A percentile compares a stretch with the other conserved stretches of the same genome.
These are phyloP conservation scores for Amiota communis DNA, from an alignment of 2,888 invertebrate genomes.

Conservation along the genomic window DNA sequence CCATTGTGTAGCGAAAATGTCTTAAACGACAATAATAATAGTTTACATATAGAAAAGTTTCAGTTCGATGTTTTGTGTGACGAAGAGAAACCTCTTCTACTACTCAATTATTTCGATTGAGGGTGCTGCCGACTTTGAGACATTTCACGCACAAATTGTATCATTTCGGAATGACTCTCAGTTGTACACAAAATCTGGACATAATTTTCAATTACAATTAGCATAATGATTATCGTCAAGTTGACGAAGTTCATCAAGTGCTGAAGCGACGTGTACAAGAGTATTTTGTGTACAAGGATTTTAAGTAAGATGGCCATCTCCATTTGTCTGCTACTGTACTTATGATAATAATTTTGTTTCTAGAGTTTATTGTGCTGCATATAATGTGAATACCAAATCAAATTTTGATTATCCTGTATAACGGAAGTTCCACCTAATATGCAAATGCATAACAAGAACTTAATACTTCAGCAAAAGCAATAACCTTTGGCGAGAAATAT, in stretches of 20 bases:
- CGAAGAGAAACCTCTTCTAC: conserved; percentile 66
- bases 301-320: conserved; percentile 58
- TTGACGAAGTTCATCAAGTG: conserved; percentile 72
- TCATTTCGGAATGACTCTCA: conserved; percentile 59
- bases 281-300: conserved; percentile 70
- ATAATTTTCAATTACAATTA: conserved; percentile 61
- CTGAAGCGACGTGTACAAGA: conserved; percentile 71
- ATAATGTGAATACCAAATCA: conserved; percentile 98
- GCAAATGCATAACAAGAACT: conserved; percentile 98
- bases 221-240: conserved; percentile 69
- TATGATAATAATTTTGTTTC: not conserved
- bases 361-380: conserved; percentile 92
- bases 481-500: conserved; percentile 93
- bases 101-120: conserved; percentile 61
- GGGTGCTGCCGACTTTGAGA: conserved; percentile 60
- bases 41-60: conserved; percentile 60
- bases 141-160: conserved; percentile 60
- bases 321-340: not conserved
- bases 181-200: conserved; percentile 42
- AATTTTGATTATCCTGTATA: conserved; percentile 74
- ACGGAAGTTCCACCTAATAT: conserved; percentile 92
- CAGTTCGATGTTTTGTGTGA: conserved; percentile 67
- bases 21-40: conserved; percentile 78
- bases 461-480: conserved; percentile 96
- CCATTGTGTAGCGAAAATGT: conserved; percentile 84